A percentile compares a stretch with the other conserved stretches of the same genome.
These are phyloP conservation scores for Falcaria lacertinaria DNA, from an alignment of 2,888 invertebrate species.

Conservation along the genomic window DNA sequence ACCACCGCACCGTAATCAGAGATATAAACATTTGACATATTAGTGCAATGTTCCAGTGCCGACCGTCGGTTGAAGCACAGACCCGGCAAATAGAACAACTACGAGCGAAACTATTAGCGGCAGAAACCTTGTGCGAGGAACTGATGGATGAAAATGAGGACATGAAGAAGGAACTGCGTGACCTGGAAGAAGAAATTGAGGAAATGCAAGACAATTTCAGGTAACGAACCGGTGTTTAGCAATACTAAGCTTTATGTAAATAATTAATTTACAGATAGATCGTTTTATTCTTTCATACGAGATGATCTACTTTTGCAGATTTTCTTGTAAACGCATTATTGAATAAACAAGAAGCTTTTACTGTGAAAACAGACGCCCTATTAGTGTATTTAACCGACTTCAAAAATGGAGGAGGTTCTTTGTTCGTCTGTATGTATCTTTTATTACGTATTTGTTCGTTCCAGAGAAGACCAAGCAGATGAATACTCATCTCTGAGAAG, in stretches of 20 bases:
- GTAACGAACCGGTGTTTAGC: conserved; percentile 35
- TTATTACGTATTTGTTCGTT: conserved; percentile 33
- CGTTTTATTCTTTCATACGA: too few relatives aligned
- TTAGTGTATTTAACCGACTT: too few relatives aligned
- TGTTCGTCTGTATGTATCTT: too few relatives aligned
- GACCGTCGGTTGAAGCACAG: conserved; percentile 78
- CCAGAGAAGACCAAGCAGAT: conserved; percentile 96
- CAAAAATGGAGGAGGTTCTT: too few relatives aligned
- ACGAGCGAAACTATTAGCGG: conserved; percentile 90
- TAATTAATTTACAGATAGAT: too few relatives aligned
- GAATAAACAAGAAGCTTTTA: too few relatives aligned
- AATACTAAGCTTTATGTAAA: too few relatives aligned
- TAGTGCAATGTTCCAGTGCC: conserved; percentile 40
- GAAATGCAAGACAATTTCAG: conserved; percentile 98
- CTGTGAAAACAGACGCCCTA: too few relatives aligned
- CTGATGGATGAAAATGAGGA: conserved; percentile 98
- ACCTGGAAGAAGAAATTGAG: conserved; percentile 98
- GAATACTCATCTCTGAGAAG: conserved; percentile 96
- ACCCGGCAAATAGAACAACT: conserved; percentile 85
- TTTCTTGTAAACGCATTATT: too few relatives aligned
- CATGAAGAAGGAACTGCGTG: conserved; percentile 94
- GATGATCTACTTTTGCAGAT: too few relatives aligned
- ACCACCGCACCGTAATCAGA: too few relatives aligned
- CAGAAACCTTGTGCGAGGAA: conserved; percentile 95
- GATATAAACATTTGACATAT: too few relatives aligned